A percentile compares a stretch with the other conserved stretches of the same genome.
Evolutionary conservation across 2,797 vertebrate genomes (phyloP).

Genomic region (Sebastes oblongus): DNA sequence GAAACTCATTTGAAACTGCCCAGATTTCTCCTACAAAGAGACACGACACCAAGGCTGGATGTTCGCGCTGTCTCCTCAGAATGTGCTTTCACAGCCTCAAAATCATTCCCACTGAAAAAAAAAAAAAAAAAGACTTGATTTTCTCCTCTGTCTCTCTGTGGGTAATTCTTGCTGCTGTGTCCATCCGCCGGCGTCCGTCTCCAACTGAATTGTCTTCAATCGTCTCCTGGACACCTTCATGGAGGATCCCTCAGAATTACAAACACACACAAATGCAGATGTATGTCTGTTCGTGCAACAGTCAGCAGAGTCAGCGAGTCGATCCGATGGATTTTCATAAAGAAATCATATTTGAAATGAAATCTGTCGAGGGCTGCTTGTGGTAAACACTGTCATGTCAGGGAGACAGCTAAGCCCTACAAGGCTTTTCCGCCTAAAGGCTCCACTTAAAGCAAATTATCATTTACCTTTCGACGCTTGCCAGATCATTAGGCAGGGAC

Average conservation of each 20-base stretch:
- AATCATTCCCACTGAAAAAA: slow-evolving; percentile 42
- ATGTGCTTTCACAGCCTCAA: slow-evolving; percentile 72
- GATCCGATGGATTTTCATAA: slow-evolving; percentile 58
- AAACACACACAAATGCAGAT: slow-evolving; percentile 46
- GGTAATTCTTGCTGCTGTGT: slow-evolving; percentile 62
- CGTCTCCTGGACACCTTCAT: slow-evolving; percentile 54
- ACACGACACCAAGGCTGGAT: slow-evolving; percentile 56
- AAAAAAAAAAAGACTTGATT: slow-evolving; percentile 40
- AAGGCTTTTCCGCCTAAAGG: slow-evolving; percentile 84
- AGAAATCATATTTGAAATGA: slow-evolving; percentile 71
- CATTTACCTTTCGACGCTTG: slow-evolving; percentile 86
- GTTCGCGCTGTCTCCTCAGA: slow-evolving; percentile 71
- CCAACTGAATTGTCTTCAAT: slow-evolving; percentile 75
- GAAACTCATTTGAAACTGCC: slow-evolving; percentile 73
- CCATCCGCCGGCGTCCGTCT: slow-evolving; percentile 44
- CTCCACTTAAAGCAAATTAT: slow-evolving; percentile 88
- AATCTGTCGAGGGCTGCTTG: slow-evolving; percentile 72
- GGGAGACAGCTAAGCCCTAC: slow-evolving; percentile 74
- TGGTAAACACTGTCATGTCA: slow-evolving; percentile 72
- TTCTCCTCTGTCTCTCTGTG: slow-evolving; percentile 41
- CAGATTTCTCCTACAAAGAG: slow-evolving; percentile 79
- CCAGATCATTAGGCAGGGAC: slow-evolving; percentile 88
- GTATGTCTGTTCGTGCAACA: slow-evolving; percentile 53
- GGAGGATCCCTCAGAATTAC: slow-evolving; percentile 63
- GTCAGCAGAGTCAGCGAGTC: slow-evolving; percentile 43